Conservation (phyloP, 2,888 invertebrate species). For the Agrotis segetum region DNA sequence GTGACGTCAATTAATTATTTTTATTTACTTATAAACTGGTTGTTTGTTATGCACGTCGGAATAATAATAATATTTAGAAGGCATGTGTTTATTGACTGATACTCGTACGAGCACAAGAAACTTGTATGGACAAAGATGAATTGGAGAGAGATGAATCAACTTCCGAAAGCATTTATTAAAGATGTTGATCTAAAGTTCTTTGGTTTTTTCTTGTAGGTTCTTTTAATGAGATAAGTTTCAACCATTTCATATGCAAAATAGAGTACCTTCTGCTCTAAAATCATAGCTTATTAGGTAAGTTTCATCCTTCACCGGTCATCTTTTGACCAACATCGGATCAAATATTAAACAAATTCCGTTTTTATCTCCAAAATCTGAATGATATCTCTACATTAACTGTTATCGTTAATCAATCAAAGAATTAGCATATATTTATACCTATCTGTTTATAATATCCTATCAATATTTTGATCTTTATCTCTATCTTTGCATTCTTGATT, state of each 20-base stretch:
- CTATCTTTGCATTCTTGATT: neutral
- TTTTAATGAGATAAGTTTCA: neutral
- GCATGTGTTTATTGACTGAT: constrained; percentile 8
- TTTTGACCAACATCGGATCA: neutral
- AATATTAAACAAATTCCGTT: constrained; percentile 17
- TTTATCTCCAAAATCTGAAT: constrained; percentile 27
- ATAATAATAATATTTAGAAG: constrained; percentile 18
- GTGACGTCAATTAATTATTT: constrained; percentile 53
- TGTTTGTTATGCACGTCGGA: constrained; percentile 23
- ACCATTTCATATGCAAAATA: neutral
- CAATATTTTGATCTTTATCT: constrained; percentile 24
- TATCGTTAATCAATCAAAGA: constrained; percentile 16
- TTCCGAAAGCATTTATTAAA: neutral
- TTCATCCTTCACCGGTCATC: neutral
- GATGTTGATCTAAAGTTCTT: neutral
- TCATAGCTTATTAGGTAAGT: neutral
- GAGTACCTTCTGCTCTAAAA: neutral
- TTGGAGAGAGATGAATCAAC: neutral
- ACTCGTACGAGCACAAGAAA: constrained; percentile 5
- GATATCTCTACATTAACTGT: neutral
- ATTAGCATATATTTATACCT: constrained; percentile 4
- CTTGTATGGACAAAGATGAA: constrained; percentile 1
- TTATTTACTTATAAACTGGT: constrained; percentile 29
- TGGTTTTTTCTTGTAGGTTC: neutral
- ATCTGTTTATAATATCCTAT: constrained; percentile 3